Evolutionary conservation across 2,113 vertebrate genomes (phyloP).

Genomic region (Atractosteus spatula): DNA sequence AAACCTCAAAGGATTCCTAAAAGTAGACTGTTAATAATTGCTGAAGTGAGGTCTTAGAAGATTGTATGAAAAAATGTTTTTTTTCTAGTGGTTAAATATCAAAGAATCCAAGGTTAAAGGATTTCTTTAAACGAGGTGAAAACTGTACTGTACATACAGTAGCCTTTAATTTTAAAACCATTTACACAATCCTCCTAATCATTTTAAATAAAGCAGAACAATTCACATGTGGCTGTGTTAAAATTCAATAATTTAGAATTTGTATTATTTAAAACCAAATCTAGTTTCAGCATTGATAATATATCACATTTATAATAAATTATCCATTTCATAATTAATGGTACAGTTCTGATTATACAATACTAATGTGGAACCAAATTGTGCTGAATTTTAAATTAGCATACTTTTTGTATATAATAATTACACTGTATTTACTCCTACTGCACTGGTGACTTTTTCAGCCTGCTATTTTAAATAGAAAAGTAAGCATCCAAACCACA

Average conservation of each 20-base stretch:
- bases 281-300: background rate
- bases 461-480: too few species aligned
- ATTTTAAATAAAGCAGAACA: background rate
- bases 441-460: too few species aligned
- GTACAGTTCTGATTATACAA: too few species aligned
- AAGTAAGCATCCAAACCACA: too few species aligned
- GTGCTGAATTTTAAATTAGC: too few species aligned
- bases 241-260: background rate
- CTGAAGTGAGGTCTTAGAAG: conserved; percentile 1
- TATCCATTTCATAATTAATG: too few species aligned
- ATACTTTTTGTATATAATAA: too few species aligned
- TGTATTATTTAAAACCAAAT: background rate
- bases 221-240: background rate
- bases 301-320: too few species aligned
- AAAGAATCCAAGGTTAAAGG: conserved; percentile 3
- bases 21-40: conserved; percentile 11
- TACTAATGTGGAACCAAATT: too few species aligned
- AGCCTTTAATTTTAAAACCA: conserved; percentile 3
- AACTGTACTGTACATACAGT: background rate
- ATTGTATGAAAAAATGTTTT: background rate
- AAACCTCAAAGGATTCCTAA: background rate
- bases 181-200: background rate
- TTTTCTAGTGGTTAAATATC: background rate
- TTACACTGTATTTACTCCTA: too few species aligned
- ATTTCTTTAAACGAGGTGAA: background rate